Evolutionary conservation across 2,797 vertebrate species (phyloP).

Genomic region (Fundulus diaphanus): DNA sequence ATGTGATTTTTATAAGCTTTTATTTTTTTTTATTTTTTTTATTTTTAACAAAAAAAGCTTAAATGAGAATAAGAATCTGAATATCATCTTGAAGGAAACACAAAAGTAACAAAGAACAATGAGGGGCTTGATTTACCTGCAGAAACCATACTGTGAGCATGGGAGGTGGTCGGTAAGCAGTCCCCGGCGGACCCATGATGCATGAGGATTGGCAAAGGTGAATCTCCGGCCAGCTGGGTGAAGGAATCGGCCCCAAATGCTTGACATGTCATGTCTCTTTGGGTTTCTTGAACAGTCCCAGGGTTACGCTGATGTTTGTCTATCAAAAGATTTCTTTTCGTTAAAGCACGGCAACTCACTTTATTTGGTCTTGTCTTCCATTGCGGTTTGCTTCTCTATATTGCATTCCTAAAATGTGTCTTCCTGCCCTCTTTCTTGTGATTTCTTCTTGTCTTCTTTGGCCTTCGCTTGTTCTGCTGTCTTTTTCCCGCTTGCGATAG

Average conservation of each 20-base stretch:
- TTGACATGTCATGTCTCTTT: conserved; percentile 89
- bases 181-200: conserved; percentile 89
- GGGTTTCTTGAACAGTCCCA: conserved; percentile 6
- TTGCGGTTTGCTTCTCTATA: conserved; percentile 16
- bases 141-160: conserved; percentile 91
- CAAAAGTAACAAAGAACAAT: background rate
- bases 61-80: background rate
- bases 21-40: no score
- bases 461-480: conserved; percentile 16
- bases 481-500: conserved; percentile 1
- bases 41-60: no score
- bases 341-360: background rate
- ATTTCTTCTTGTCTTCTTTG: conserved; percentile 5
- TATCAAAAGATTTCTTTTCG: conserved; percentile 7
- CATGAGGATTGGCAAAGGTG: conserved; percentile 93
- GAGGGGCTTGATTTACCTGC: conserved; percentile 75
- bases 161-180: conserved; percentile 89
- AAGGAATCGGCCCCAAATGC: conserved; percentile 90
- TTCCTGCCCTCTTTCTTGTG: background rate
- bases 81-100: background rate
- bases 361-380: conserved; percentile 27
- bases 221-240: conserved; percentile 86
- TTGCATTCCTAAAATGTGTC: conserved; percentile 16
- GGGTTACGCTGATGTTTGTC: background rate
- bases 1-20: background rate